Base-by-base conservation (phyloP, 2,888 invertebrate species). In the Sinhomidia bicolor region DNA sequence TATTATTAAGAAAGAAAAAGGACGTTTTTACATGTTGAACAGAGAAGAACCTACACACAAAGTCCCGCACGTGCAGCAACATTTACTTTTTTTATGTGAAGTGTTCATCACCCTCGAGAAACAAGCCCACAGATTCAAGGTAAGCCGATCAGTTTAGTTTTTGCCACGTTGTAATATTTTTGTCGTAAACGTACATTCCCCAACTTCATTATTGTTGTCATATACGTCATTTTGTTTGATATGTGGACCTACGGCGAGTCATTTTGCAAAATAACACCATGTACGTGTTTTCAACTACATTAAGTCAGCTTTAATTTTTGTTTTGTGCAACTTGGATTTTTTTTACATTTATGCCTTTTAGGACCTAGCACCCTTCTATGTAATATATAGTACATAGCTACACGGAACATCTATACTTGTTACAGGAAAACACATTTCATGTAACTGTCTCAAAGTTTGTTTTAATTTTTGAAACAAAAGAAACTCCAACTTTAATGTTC, bases 71-170 rank as follows among this genome's bases (percentile, higher is more conserved):
- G 76, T 47, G 51, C 17, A 54, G 29, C 17, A 54, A n/a, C 36
- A 62, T 36, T 36, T 68, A 14, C 78, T 51, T 14, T 14, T 41
- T 44, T 5, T 12, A n/a, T 36, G 71, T 71, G 71, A 71, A 71
- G 71, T 71, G 41, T 17, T 23, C 23, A 32, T 32, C 32, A 41
- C 1, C 74, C 10, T 23, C 60, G 29, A 51, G 23, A 54, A 47
- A 14, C 23, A 44, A 76, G 76, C 14, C 51, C 47, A 54, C 26
- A 76, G 29, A 76, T 60, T 60, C 23, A 80, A 80, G 79, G 79
- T 80, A 80, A 80, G 79, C 51, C 76, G 10, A n/a, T n/a, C 51
- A 26, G 32, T 51, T 74, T 47, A n/a, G 36, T 74, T n/a, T 74
- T 44, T 74, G 2, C 20, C 17, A 41, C 10, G 17, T 74, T 74